Evolutionary conservation across 2,797 vertebrate genomes (phyloP).

Genomic region (Sebastes vulpes): DNA sequence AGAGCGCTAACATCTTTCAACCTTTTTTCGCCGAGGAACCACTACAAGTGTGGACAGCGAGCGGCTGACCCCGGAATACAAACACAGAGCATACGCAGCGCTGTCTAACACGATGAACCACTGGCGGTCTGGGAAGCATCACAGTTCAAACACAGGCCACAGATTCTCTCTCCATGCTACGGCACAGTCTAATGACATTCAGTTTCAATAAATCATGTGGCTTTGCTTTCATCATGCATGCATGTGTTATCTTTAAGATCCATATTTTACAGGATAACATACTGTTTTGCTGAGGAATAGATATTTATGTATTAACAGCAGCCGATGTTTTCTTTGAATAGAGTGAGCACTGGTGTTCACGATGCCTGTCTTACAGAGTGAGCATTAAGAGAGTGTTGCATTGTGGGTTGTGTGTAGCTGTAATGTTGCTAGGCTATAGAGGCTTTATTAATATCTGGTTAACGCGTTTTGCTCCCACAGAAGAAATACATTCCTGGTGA

Average conservation of each 20-base stretch:
- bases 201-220: slow-evolving; percentile 30
- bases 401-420: neutral
- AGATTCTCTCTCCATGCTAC: neutral
- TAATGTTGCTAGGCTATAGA: neutral
- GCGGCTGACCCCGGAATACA: slow-evolving; percentile 29
- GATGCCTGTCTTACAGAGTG: neutral
- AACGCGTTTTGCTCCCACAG: neutral
- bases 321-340: neutral
- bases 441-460: neutral
- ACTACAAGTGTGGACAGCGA: slow-evolving; percentile 35
- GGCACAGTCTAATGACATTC: slow-evolving; percentile 6
- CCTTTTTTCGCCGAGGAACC: slow-evolving; percentile 27
- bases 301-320: neutral
- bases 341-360: neutral
- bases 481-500: neutral
- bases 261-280: neutral
- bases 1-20: slow-evolving; percentile 53
- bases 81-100: slow-evolving; percentile 23
- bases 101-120: slow-evolving; percentile 16
- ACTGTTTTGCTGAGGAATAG: neutral
- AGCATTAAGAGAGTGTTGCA: neutral
- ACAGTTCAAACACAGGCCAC: slow-evolving; percentile 49
- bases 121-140: slow-evolving; percentile 1
- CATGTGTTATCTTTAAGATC: neutral
- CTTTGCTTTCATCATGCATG: slow-evolving; percentile 15